Conservation (phyloP, 2,113 vertebrate genomes). For the Brienomyrus longianalis region DNA sequence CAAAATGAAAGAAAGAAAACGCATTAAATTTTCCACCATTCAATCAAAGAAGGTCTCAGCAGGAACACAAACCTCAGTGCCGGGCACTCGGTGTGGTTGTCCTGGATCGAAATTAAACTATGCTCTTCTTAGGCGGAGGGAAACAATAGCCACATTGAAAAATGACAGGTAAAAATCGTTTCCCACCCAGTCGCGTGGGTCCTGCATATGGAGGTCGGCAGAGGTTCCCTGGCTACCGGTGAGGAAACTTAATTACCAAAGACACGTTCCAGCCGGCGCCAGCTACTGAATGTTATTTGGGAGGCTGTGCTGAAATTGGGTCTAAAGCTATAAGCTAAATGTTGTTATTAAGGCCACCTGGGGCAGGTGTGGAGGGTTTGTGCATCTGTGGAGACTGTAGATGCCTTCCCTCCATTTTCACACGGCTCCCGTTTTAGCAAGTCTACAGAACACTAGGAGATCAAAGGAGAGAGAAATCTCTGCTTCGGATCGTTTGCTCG, state of each 20-base stretch:
- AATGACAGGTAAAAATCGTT: conserved; percentile 1
- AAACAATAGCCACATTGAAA: conserved; percentile 6
- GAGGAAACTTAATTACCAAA: conserved; percentile 19
- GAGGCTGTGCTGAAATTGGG: neutral
- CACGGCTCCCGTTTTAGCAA: neutral
- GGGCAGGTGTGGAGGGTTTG: neutral
- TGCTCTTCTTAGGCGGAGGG: neutral
- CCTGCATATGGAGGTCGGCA: neutral
- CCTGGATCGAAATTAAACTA: conserved; percentile 8
- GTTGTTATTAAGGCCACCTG: neutral
- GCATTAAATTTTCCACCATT: neutral
- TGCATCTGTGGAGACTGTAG: neutral
- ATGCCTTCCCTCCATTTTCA: neutral
- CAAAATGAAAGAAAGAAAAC: conserved; percentile 15
- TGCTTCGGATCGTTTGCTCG: neutral
- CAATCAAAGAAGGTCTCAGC: neutral
- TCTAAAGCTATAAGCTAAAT: conserved; percentile 12
- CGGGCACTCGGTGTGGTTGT: neutral
- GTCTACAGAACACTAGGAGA: neutral
- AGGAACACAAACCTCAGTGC: neutral
- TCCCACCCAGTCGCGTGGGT: neutral
- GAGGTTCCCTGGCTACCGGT: neutral
- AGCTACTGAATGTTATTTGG: neutral
- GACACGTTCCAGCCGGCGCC: neutral
- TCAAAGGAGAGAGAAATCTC: neutral